Percentiles rank a stretch among this genome's conserved stretches.
These are phyloP conservation scores for Calephelis nemesis DNA, from an alignment of 1,140 invertebrate genomes.

Conservation along the genomic window DNA sequence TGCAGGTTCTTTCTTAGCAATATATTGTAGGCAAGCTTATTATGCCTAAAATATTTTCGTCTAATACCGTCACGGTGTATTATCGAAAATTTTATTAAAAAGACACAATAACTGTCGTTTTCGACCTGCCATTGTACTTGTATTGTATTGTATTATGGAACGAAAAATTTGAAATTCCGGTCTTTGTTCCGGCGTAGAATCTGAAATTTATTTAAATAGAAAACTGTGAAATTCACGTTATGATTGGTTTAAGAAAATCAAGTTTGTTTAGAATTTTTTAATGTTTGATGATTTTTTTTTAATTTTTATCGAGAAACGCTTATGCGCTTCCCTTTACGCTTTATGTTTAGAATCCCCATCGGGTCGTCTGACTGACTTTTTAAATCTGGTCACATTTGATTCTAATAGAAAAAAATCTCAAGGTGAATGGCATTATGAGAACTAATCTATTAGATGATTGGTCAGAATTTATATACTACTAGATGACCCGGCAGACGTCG, in stretches of 20 bases:
- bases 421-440: too few species aligned
- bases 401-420: too few species aligned
- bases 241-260: background rate
- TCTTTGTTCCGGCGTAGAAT: background rate
- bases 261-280: background rate
- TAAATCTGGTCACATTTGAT: too few species aligned
- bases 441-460: too few species aligned
- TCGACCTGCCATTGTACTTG: background rate
- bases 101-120: slow-evolving; percentile 6
- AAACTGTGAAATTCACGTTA: background rate
- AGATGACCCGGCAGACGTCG: too few species aligned
- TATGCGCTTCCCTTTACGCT: too few species aligned
- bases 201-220: slow-evolving; percentile 3
- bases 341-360: too few species aligned
- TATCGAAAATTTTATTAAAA: slow-evolving; percentile 16
- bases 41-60: slow-evolving; percentile 12
- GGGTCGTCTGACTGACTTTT: too few species aligned
- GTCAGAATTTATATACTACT: too few species aligned
- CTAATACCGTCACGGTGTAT: slow-evolving; percentile 5
- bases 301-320: too few species aligned
- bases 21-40: slow-evolving; percentile 9
- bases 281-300: too few species aligned
- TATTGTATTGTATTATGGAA: background rate
- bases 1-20: background rate
- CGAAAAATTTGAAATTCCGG: slow-evolving; percentile 1